Base-by-base conservation (phyloP, 2,888 invertebrate species). In the Epistrophe eligans region DNA sequence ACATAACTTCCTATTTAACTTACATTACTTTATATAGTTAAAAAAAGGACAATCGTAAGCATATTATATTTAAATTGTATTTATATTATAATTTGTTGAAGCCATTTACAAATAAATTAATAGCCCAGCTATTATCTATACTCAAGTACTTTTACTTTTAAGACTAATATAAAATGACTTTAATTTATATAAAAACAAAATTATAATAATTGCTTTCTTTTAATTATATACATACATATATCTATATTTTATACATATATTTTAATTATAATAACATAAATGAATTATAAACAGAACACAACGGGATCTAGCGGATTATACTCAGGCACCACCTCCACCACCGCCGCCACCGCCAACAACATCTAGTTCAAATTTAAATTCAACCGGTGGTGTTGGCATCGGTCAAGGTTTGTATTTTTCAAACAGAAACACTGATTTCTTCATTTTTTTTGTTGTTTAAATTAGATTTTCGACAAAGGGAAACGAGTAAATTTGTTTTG, bases 391-490 rank as follows among this genome's bases (percentile, higher is more conserved):
- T 80, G 88, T 77, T 84, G 84, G 79, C 73, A 84, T 55, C 80
- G 84, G 88, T 57, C 84, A 88, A 88, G 88, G 88, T 88, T 88
- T 88, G 88, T 88, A 88, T 80, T 80, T 88, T 80, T 80, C 35
- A 62, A 74, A 82, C 45, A 81, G 38, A 77, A 70, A 55, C 58
- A 43, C 17, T 57, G 58, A 43, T 43, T 62, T 64, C 10, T 66
- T 58, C 24, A 24, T 66, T 35, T 40, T 57, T 70, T 50, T 38
- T 71, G 19, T 66, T 48, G 19, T 35, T 48, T 45, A 70, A 77
- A 64, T 62, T 82, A 83, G 70, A 71, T 71, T 60, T 67, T 70
- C n/a, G 15, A 71, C 71, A 71, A 82, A 87, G 85, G 74, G 71
- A 87, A 82, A 82, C 77, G 57, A 82, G 73, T 85, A 82, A 73